Conservation (phyloP, 2,113 vertebrate species). For the Cairina moschata region DNA sequence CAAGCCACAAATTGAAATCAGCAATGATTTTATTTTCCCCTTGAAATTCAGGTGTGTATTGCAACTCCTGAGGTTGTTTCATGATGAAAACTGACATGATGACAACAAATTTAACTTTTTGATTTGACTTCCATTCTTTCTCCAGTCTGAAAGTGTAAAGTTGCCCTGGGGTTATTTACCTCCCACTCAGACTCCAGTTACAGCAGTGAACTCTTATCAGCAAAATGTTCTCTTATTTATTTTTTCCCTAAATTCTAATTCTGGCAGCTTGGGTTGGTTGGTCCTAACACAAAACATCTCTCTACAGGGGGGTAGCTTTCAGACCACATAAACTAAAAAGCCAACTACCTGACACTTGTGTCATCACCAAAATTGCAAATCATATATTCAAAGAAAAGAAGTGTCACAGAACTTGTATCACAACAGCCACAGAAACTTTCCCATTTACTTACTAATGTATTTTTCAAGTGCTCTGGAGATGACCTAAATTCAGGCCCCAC, state of each 20-base stretch:
- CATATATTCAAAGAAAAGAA: background rate
- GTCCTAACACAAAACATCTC: background rate
- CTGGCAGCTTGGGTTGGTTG: background rate
- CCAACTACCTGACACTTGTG: background rate
- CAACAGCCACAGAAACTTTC: background rate
- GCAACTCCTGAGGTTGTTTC: background rate
- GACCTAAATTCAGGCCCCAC: background rate
- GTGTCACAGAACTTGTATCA: background rate
- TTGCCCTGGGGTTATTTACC: background rate
- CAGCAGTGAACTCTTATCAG: background rate
- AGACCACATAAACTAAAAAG: background rate
- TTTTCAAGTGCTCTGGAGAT: background rate
- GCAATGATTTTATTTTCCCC: background rate
- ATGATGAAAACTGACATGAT: background rate
- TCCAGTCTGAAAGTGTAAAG: background rate
- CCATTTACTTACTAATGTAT: background rate
- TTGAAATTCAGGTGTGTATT: background rate
- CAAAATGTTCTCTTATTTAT: background rate
- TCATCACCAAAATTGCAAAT: background rate
- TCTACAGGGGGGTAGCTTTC: background rate
- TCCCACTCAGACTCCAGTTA: background rate
- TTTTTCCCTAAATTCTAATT: background rate
- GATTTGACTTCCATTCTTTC: background rate
- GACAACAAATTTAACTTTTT: background rate
- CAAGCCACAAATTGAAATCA: background rate